These are phyloP conservation scores for Aldrovandia affinis DNA, from an alignment of 2,797 vertebrate genomes.

Conservation along the genomic window DNA sequence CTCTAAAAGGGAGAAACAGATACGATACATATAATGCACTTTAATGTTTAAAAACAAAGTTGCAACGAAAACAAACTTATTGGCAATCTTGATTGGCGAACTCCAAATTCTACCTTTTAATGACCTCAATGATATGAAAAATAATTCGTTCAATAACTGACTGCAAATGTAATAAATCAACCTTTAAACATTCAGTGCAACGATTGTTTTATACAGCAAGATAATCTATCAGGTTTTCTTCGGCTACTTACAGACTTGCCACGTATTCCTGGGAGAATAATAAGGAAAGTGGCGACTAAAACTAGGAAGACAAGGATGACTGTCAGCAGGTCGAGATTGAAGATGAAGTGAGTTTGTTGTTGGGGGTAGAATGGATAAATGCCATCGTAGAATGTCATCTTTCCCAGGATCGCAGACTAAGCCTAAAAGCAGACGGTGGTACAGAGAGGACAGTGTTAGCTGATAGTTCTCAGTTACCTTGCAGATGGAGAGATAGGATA, in stretches of 20 bases:
- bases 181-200: background rate
- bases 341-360: slow-evolving; percentile 75
- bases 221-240: background rate
- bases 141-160: too few species aligned
- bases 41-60: background rate
- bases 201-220: background rate
- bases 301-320: slow-evolving; percentile 86
- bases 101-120: background rate
- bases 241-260: slow-evolving; percentile 82
- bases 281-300: slow-evolving; percentile 77
- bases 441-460: slow-evolving; percentile 19
- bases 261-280: slow-evolving; percentile 92
- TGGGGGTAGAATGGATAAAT: slow-evolving; percentile 87
- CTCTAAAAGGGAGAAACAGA: slow-evolving; percentile 69
- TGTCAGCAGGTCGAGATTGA: slow-evolving; percentile 76
- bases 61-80: background rate
- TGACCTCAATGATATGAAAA: too few species aligned
- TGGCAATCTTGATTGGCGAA: background rate
- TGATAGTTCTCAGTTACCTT: slow-evolving; percentile 23
- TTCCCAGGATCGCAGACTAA: slow-evolving; percentile 46
- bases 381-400: slow-evolving; percentile 89
- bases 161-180: too few species aligned
- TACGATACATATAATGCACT: background rate
- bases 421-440: background rate
- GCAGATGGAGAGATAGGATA: slow-evolving; percentile 11